A percentile compares a stretch with the other conserved stretches of the same genome.
These are phyloP conservation scores for Helobdella robusta DNA, from an alignment of 2,888 invertebrate genomes.

Conservation along the genomic window DNA sequence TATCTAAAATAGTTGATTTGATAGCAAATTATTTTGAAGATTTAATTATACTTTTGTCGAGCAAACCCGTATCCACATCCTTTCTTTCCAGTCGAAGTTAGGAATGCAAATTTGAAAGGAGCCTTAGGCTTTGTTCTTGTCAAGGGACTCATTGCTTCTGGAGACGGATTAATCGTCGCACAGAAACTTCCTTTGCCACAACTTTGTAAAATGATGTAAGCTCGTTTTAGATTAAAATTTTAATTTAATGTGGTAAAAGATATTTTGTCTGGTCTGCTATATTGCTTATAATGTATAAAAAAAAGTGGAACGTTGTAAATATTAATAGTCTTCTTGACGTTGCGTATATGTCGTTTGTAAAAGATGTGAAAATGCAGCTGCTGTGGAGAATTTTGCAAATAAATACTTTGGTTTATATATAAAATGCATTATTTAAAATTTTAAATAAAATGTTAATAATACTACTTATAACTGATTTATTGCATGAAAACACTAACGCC, in stretches of 20 bases:
- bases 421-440: too few species aligned
- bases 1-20: slow-evolving; percentile 5
- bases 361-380: too few species aligned
- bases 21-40: background rate
- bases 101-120: slow-evolving; percentile 12
- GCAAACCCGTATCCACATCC: slow-evolving; percentile 26
- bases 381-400: too few species aligned
- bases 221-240: background rate
- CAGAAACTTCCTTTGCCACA: slow-evolving; percentile 25
- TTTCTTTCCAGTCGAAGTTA: slow-evolving; percentile 19
- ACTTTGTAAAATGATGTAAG: background rate
- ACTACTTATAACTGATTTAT: background rate
- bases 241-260: too few species aligned
- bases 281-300: too few species aligned
- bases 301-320: too few species aligned
- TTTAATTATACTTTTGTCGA: background rate
- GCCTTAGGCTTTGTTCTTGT: background rate
- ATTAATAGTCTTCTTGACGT: too few species aligned
- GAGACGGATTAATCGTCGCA: slow-evolving; percentile 26
- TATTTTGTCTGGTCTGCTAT: too few species aligned
- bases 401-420: too few species aligned
- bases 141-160: slow-evolving; percentile 23
- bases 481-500: slow-evolving; percentile 38
- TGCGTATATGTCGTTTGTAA: too few species aligned
- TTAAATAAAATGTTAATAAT: background rate